Base-by-base conservation (phyloP, 2,797 vertebrate genomes). In the Sebastes minor region DNA sequence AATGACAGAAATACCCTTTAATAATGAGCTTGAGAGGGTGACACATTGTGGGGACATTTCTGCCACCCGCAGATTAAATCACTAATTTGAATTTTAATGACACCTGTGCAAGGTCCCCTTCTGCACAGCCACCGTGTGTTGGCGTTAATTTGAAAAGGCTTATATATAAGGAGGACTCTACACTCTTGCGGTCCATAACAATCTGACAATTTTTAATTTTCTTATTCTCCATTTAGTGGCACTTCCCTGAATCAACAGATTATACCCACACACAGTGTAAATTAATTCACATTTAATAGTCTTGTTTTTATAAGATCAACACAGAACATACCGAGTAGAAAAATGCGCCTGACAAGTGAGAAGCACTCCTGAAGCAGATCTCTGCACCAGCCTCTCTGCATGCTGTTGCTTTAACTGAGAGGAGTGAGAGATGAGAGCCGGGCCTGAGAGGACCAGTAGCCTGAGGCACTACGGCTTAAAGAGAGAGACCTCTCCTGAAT, bases 401-500 rank as follows among this genome's bases (percentile, higher is more conserved):
- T 76, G 82, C 82, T 89, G 83, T 73, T 90, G 49, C 82, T 90
- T 85, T 86, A 68, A 78, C 76, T 78, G 71, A 86, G 89, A 80
- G 79, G 81, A 92, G 82, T 88, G 85, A 79, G 81, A 89, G 89
- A 89, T 84, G 90, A 91, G 89, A 86, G 87, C 80, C 59, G 76
- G 86, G 90, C 88, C 83, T 80, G 78, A 90, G 89, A 90, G 84
- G 86, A 74, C 85, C 74, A 70, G 74, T 73, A 85, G 90, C 92
- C 90, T 18, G 81, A 90, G 89, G 93, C 91, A 72, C 76, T 76
- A 75, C 78, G 85, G 82, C 89, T 81, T 86, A 90, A 91, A 94
- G 86, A 92, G 89, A 89, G 85, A 80, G 80, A 92, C 88, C 85
- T 84, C 88, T 88, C 76, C 87, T 91, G 94, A 93, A 92, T 92